phyloP scores from a whole-genome alignment of 2,797 vertebrate species.

The Sebastes steindachneri region DNA sequence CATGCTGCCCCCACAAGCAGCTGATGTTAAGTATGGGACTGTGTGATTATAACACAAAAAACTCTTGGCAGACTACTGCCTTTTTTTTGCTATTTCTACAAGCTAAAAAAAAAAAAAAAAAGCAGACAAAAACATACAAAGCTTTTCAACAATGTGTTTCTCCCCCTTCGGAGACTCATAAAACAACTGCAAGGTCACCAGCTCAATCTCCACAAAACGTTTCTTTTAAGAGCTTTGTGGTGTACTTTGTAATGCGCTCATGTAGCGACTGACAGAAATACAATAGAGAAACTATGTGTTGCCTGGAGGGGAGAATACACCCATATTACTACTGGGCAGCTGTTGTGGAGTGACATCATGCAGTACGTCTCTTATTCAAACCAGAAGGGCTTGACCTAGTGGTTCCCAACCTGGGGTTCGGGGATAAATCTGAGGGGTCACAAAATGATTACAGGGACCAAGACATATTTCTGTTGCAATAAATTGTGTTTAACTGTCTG shows the following conservation, averaged over 20 bases:
- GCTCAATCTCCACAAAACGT: conserved; percentile 19
- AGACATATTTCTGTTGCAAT: neutral
- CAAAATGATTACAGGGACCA: neutral
- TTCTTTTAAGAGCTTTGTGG: conserved; percentile 32
- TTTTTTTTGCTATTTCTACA: neutral
- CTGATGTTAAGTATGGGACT: neutral
- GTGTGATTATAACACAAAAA: neutral
- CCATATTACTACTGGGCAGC: conserved; percentile 62
- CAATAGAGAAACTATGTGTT: conserved; percentile 66
- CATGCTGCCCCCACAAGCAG: neutral
- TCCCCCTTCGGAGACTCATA: neutral
- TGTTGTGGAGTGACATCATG: conserved; percentile 68
- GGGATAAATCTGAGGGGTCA: neutral
- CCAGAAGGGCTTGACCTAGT: neutral
- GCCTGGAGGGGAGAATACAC: conserved; percentile 55
- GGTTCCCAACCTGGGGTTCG: conserved; percentile 6
- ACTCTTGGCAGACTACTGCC: neutral
- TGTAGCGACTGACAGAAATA: conserved; percentile 55
- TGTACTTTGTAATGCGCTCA: conserved; percentile 40
- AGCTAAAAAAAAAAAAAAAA: neutral
- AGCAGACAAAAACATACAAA: neutral
- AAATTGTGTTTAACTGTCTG: neutral
- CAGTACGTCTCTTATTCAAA: conserved; percentile 53
- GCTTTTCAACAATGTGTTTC: conserved; percentile 3
- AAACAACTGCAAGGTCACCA: conserved; percentile 36